These are phyloP conservation scores for Microctenopoma stevenorrisi DNA, from an alignment of 2,797 vertebrate species.

Conservation along the genomic window DNA sequence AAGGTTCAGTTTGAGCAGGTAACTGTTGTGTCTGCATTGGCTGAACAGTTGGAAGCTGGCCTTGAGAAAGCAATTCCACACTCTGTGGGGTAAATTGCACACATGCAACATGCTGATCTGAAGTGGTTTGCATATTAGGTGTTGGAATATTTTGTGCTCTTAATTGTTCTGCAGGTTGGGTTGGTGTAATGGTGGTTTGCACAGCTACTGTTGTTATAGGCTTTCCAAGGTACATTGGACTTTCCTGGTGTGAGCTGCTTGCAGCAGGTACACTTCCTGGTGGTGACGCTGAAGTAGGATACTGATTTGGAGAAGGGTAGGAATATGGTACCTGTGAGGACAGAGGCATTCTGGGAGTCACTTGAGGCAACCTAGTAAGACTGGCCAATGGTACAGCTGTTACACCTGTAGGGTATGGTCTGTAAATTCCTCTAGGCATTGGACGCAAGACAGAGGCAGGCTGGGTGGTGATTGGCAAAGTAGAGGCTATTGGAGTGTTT, in stretches of 20 bases:
- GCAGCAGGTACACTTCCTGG: constrained; percentile 66
- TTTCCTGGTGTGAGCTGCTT: constrained; percentile 84
- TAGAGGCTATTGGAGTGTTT: constrained; percentile 97
- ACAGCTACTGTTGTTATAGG: constrained; percentile 72
- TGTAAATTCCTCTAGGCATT: constrained; percentile 91
- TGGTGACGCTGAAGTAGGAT: constrained; percentile 77
- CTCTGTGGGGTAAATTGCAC: constrained; percentile 67
- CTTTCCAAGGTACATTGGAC: constrained; percentile 93
- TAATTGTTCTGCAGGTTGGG: constrained; percentile 65
- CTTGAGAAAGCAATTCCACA: constrained; percentile 63
- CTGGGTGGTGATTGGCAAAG: constrained; percentile 98
- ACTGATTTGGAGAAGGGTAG: constrained; percentile 86
- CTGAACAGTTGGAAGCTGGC: constrained; percentile 62
- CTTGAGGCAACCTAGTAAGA: constrained; percentile 91
- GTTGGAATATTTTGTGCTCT: constrained; percentile 58
- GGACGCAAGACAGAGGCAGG: constrained; percentile 91
- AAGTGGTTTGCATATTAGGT: constrained; percentile 60
- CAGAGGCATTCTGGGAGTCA: constrained; percentile 90
- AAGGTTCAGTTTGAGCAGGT: constrained; percentile 78
- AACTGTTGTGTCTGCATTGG: constrained; percentile 72
- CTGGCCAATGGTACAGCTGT: constrained; percentile 93
- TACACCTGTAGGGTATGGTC: constrained; percentile 89
- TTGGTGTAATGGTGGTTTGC: constrained; percentile 63
- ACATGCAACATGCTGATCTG: constrained; percentile 68
- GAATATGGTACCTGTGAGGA: constrained; percentile 88